These are phyloP conservation scores for Rhinopomastus cyanomelas DNA, from an alignment of 2,113 vertebrate species.

Conservation along the genomic window DNA sequence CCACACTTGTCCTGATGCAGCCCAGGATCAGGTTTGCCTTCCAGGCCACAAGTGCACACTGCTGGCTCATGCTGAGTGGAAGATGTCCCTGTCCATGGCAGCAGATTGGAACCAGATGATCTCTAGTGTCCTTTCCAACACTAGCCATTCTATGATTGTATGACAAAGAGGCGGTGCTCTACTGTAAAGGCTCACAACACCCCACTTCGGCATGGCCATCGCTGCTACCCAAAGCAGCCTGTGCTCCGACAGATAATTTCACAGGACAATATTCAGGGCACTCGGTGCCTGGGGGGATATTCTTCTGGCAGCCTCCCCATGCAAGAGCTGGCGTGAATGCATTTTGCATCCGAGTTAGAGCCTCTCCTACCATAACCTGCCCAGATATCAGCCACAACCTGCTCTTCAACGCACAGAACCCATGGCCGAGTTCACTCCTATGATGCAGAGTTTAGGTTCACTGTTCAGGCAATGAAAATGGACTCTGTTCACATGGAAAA, in stretches of 20 bases:
- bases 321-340: background rate
- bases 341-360: background rate
- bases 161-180: background rate
- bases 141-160: too few relatives aligned
- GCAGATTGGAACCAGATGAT: too few relatives aligned
- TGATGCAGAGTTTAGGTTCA: background rate
- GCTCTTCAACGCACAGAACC: background rate
- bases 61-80: too few relatives aligned
- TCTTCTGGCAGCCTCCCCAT: background rate
- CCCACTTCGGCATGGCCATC: fast-evolving
- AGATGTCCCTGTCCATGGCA: too few relatives aligned
- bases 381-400: background rate
- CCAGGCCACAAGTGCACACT: too few relatives aligned
- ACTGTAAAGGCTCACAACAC: background rate
- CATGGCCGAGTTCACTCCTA: fast-evolving
- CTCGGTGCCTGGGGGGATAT: background rate
- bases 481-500: background rate
- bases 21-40: too few relatives aligned
- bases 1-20: too few relatives aligned
- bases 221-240: background rate
- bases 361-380: background rate
- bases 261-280: background rate
- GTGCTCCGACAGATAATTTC: background rate
- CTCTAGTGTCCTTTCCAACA: too few relatives aligned
- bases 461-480: background rate